phyloP scores from a whole-genome alignment of 2,888 invertebrate genomes.

The Chromoteleia sp. region DNA sequence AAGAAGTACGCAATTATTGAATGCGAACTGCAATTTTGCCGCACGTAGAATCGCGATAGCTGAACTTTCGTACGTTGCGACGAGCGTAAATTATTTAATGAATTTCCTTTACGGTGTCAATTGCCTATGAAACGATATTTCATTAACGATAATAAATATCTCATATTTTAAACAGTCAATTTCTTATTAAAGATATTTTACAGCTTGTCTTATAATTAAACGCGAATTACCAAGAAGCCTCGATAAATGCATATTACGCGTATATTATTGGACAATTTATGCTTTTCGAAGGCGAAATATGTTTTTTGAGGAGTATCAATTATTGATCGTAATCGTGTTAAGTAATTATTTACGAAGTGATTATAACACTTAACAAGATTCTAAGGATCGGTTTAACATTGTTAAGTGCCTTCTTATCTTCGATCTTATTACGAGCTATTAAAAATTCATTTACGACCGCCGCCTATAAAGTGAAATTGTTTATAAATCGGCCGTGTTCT shows the following conservation, averaged over 20 bases:
- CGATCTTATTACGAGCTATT: slow-evolving; percentile 36
- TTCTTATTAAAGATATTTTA: slow-evolving; percentile 20
- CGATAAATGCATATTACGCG: slow-evolving; percentile 6
- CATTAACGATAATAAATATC: slow-evolving; percentile 14
- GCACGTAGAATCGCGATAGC: too few species aligned
- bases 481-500: slow-evolving; percentile 22
- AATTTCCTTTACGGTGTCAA: background rate
- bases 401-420: slow-evolving; percentile 34
- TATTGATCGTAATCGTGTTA: slow-evolving; percentile 30
- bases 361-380: slow-evolving; percentile 35
- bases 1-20: background rate
- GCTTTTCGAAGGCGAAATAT: background rate
- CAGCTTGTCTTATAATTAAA: slow-evolving; percentile 19
- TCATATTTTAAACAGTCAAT: background rate
- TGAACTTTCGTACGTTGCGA: background rate
- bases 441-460: slow-evolving; percentile 40
- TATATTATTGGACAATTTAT: slow-evolving; percentile 22
- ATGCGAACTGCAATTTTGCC: background rate
- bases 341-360: slow-evolving; percentile 32
- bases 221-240: background rate
- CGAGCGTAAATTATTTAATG: background rate
- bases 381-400: slow-evolving; percentile 19
- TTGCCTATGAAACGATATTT: background rate
- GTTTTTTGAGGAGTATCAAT: slow-evolving; percentile 30
- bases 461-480: slow-evolving; percentile 27